A percentile compares a stretch with the other conserved stretches of the same genome.
phyloP scores from a whole-genome alignment of 2,797 vertebrate genomes.

The Sarcophilus harrisii region DNA sequence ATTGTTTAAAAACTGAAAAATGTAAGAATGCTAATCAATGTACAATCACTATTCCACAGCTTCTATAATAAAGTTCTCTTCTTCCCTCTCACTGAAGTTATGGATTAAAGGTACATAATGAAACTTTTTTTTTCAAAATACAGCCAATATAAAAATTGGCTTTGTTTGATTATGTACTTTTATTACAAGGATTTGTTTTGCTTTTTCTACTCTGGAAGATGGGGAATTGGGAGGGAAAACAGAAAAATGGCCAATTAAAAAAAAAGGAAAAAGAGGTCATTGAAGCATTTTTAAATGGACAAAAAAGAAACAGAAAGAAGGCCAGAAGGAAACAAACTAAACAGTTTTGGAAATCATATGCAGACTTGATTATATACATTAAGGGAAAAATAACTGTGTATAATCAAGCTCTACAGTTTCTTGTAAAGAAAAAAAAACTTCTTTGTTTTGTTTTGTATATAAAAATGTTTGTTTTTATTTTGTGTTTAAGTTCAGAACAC shows the following conservation, averaged over 20 bases:
- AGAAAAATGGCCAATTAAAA: not conserved
- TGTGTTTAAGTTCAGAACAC: not conserved
- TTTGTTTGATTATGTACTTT: not conserved
- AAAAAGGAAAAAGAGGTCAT: not conserved
- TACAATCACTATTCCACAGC: not conserved
- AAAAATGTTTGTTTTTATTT: not conserved
- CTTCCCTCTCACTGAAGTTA: not conserved
- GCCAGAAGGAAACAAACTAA: not conserved
- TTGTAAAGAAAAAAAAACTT: not conserved
- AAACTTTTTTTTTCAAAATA: not conserved
- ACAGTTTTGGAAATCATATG: not conserved
- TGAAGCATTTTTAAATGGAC: not conserved
- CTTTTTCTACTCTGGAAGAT: not conserved
- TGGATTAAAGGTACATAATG: not conserved
- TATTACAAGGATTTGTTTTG: not conserved
- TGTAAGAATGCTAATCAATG: not conserved
- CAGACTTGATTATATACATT: not conserved
- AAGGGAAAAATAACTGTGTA: not conserved
- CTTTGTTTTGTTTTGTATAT: not conserved
- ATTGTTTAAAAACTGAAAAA: not conserved
- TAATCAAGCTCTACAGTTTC: not conserved
- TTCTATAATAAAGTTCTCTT: not conserved
- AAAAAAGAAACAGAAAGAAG: not conserved
- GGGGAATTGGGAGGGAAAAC: not conserved
- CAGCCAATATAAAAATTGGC: not conserved